Base-by-base conservation (phyloP, 2,113 vertebrate species). In the Diadophis punctatus region DNA sequence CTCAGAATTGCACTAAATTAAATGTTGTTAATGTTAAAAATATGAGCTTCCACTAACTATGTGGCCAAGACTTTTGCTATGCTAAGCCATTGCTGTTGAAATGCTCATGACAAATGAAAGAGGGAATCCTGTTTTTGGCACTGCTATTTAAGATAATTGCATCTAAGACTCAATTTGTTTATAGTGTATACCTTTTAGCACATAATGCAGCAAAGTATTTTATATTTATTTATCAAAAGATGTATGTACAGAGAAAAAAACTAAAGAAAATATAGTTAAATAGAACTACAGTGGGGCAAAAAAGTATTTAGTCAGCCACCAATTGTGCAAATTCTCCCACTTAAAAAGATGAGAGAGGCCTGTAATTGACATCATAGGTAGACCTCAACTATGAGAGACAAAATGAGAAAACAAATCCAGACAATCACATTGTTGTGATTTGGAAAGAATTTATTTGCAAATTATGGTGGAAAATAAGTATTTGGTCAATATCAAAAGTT, bases 121-220 rank as follows among this genome's bases (percentile, higher is more conserved):
- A 94, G 95, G 46, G n/a, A 68, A 89, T 95, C 89, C 92, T 95
- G 85, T 39, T 96, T 96, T 95, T 95, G 34, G 68, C 95, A 86
- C 95, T 94, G 94, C 80, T 94, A 94, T 93, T 91, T 91, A 95
- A 94, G 55, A 74, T 95, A 91, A 87, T 90, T 96, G 93, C 94
- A 91, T 95, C 95, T 96, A 92, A 95, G 93, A 93, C 94, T 95
- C 94, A 95, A 95, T 89, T 93, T 94, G 91, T 93, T 86, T 95
- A 94, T 94, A 94, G 52, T 95, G 94, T 93, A 96, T 95, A 96
- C 89, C 91, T 94, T 92, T 96, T 96, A 95, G 95, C 93, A 93
- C 4, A 90, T 93, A 96, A 96, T 95, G 95, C 94, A 95, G 91
- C 55, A 93, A 95, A 94, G 93, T 95, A 92, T 85, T 94, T 95